Evolutionary conservation across 2,113 vertebrate genomes (phyloP), one percentile per base, ranked within the genome.

Genomic region (Ondatra zibethicus): DNA sequence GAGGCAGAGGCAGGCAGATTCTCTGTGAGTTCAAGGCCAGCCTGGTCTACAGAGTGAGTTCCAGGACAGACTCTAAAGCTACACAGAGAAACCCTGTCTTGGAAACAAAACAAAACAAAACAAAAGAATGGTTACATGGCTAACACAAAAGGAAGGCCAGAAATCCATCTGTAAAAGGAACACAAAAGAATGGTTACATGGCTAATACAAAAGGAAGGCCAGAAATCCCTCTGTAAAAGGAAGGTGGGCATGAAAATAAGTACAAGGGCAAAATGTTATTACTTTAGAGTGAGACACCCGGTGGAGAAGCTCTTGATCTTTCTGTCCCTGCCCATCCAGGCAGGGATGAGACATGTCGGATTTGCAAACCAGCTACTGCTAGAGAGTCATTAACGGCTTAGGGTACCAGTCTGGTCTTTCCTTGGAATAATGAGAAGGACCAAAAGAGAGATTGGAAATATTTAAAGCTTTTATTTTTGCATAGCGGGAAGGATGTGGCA

Each of bases 101-200:
- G 16, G 5, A 55, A 58, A 58, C 55, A 58, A 17, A 58, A n/a
- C n/a, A n/a, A 58, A 58, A 58, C 55, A 58, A 58, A 58, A 58
- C 55, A 58, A 58, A 58, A 58, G 39, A 89, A 72, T 61, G 93
- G 45, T 93, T 61, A 91, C 91, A 45, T 75, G 29, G 52, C 10
- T 31, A 68, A 45, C 47, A 9, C 65, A 88, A 65, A 73, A 82
- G 45, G 86, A 66, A 94, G 89, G n/a, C 39, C n/a, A 78, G 16
- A 77, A 89, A 84, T 45, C 19, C 63, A n/a, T 52, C 42, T 65
- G 42, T 72, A 78, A 73, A 93, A 84, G 88, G 61, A 88, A 77
- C n/a, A n/a, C 55, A 58, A 58, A 92, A 95, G 39, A 89, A 72
- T 61, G 93, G 45, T 93, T 61, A 91, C 91, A 45, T 75, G 29